These are phyloP conservation scores for Dipodomys ordii DNA, from an alignment of 2,113 vertebrate genomes.

Conservation along the genomic window DNA sequence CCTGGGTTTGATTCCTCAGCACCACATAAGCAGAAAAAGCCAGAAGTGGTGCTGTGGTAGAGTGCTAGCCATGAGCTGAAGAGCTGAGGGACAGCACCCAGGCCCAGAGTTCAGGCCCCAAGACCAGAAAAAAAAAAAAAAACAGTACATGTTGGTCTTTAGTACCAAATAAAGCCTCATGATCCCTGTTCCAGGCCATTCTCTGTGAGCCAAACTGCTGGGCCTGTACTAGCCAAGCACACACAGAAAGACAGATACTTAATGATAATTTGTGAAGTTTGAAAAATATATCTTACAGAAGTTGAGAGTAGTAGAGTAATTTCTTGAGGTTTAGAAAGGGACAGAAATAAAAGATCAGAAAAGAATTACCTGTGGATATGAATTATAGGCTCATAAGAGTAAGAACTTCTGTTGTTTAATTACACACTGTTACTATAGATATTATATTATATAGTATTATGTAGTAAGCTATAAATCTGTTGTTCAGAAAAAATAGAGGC, in stretches of 20 bases:
- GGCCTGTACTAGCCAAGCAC: not conserved
- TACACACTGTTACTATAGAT: not conserved
- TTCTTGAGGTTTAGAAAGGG: too few species aligned
- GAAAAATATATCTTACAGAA: not conserved
- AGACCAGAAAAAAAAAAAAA: too few species aligned
- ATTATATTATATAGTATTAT: not conserved
- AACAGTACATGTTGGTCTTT: not conserved
- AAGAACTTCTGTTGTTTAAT: not conserved
- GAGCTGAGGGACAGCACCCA: too few species aligned
- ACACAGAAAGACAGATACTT: not conserved
- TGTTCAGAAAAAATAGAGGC: too few species aligned
- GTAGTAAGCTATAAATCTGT: not conserved
- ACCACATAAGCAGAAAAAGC: too few species aligned
- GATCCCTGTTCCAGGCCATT: not conserved
- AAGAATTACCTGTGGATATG: not conserved
- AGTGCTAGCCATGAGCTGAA: too few species aligned
- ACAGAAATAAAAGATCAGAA: not conserved
- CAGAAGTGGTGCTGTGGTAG: too few species aligned
- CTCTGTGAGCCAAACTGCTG: not conserved
- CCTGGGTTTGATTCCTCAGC: too few species aligned
- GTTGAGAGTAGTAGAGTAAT: not conserved
- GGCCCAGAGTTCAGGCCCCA: too few species aligned
- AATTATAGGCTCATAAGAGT: not conserved
- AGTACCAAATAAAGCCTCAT: not conserved
- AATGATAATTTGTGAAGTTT: not conserved